Base-by-base conservation (phyloP, 2,797 vertebrate species). In the Danio choprae region DNA sequence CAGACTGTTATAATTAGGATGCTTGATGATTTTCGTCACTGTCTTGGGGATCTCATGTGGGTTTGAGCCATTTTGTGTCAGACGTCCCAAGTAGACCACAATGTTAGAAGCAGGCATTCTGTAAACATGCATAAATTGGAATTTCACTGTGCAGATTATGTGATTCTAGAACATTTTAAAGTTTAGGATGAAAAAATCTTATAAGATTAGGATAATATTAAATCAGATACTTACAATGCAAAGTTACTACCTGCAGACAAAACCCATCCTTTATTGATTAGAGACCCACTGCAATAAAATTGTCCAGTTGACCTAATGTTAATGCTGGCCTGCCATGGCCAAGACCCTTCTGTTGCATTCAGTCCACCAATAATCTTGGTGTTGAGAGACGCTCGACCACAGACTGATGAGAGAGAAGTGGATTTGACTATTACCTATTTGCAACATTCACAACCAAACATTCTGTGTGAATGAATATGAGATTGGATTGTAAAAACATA, bases 271-370 rank as follows among this genome's bases (percentile, higher is more conserved):
- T 38, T 62, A 81, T 67, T 91, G 86, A 93, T 90, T 40, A 93
- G 86, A 4, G 90, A 88, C 0, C 92, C 92, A 16, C 92, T 91
- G 2, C 91, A 93, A 65, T 88, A 74, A 7, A 86, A 87, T 0
- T 0, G 0, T 0, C 0, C 0, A 0, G 0, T 0, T 6, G 0
- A 15, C 4, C 3, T 1, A 6, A 1, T 3, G 0, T 82, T 71
- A 50, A 93, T 79, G 22, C 88, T 90, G 80, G 0, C 88, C 84
- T 92, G 90, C 92, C 92, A 93, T 3, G 92, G 92, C 91, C 92
- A 93, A 0, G 84, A 5, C 0, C 91, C 91, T 0, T 0, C 4
- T 0, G 7, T 0, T 0, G 90, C 90, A 0, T 36, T 0, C 9
- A 67, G 0, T 0, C 92, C 92, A 0, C 92, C 92, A 0, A 93